These are phyloP conservation scores for Myrmecophaga tridactyla DNA, from an alignment of 2,113 vertebrate genomes.

Conservation along the genomic window DNA sequence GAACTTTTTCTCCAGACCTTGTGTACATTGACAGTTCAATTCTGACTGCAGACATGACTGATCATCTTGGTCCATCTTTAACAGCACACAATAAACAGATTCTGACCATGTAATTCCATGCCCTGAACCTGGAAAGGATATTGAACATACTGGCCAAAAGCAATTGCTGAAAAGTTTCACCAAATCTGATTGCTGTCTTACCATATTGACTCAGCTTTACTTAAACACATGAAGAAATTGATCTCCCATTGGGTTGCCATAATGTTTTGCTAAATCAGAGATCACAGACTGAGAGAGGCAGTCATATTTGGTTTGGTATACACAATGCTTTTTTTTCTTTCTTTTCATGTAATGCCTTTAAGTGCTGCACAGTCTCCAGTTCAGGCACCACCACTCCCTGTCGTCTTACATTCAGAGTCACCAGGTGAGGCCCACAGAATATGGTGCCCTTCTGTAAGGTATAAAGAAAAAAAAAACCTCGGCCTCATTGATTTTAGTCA, in stretches of 20 bases:
- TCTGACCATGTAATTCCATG: neutral
- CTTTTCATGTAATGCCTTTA: neutral
- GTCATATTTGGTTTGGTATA: neutral
- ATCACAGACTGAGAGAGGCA: neutral
- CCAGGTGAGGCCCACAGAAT: neutral
- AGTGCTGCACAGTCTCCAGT: neutral
- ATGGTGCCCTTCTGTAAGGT: neutral
- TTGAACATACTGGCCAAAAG: neutral
- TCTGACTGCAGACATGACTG: neutral
- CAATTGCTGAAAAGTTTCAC: neutral
- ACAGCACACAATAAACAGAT: neutral
- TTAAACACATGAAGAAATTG: neutral
- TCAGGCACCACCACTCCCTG: neutral
- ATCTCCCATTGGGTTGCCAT: neutral
- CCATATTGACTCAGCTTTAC: neutral
- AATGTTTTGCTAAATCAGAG: neutral
- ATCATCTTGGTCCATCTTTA: neutral
- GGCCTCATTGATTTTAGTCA: neutral
- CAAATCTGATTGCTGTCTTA: neutral
- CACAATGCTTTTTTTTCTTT: neutral
- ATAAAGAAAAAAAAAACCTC: neutral
- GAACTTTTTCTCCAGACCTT: neutral
- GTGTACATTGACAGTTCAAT: neutral
- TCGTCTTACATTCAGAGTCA: neutral
- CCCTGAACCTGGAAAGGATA: neutral